phyloP scores from a whole-genome alignment of 1,140 invertebrate genomes.

The Pseudomyrmex dendroicus region DNA sequence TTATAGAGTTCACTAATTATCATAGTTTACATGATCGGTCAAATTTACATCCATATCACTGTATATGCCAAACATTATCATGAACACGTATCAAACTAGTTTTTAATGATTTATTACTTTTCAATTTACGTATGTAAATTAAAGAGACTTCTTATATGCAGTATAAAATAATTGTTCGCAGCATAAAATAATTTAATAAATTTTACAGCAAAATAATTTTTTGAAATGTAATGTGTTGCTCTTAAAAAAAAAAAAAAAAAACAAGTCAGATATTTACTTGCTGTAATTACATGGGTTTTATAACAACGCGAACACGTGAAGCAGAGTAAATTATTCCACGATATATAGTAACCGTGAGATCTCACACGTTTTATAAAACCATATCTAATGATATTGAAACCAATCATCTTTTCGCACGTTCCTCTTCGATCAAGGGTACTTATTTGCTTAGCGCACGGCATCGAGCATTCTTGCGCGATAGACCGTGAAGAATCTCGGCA shows the following conservation, averaged over 20 bases:
- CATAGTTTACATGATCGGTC: conserved; percentile 3
- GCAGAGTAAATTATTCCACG: conserved; percentile 8
- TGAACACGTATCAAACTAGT: neutral
- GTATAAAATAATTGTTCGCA: too few relatives aligned
- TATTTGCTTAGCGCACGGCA: neutral
- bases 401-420: conserved; percentile 2
- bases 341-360: neutral
- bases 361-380: neutral
- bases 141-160: too few relatives aligned
- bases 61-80: neutral
- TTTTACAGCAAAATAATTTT: neutral
- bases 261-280: neutral
- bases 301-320: neutral
- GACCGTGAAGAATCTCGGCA: conserved; percentile 3
- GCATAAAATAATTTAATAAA: too few relatives aligned
- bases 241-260: neutral
- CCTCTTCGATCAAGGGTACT: conserved; percentile 29
- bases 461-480: conserved; percentile 26
- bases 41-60: neutral
- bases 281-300: neutral
- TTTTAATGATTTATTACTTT: conserved; percentile 1
- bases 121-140: neutral
- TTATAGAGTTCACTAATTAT: conserved; percentile 5
- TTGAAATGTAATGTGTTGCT: neutral
- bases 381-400: neutral